phyloP scores from a whole-genome alignment of 2,797 vertebrate species.

The Enteromius treurensis region DNA sequence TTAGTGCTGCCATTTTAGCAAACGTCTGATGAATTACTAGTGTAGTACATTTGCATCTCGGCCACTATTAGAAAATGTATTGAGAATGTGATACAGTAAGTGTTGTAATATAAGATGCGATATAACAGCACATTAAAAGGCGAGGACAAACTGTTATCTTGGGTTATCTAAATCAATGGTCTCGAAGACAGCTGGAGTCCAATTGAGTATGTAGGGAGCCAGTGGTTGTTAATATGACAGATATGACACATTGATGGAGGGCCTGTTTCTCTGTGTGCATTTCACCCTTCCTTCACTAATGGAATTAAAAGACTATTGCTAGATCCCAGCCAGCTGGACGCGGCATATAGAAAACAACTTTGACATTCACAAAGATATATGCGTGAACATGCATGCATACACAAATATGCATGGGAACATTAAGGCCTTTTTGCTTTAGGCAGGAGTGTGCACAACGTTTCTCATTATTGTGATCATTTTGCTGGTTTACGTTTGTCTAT shows the following conservation, averaged over 20 bases:
- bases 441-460: background rate
- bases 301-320: slow-evolving; percentile 52
- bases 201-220: slow-evolving; percentile 5
- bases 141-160: background rate
- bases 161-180: slow-evolving; percentile 27
- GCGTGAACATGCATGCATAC: slow-evolving; percentile 16
- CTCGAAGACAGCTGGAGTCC: slow-evolving; percentile 6
- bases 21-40: background rate
- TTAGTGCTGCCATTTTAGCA: slow-evolving; percentile 30
- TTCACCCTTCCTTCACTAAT: slow-evolving; percentile 48
- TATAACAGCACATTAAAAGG: background rate
- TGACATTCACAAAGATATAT: slow-evolving; percentile 22
- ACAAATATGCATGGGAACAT: background rate
- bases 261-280: slow-evolving; percentile 23
- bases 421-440: slow-evolving; percentile 1
- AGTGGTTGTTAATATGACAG: slow-evolving; percentile 40
- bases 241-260: slow-evolving; percentile 45
- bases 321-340: slow-evolving; percentile 32
- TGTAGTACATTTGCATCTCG: slow-evolving; percentile 8
- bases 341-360: slow-evolving; percentile 33
- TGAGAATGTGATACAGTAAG: background rate
- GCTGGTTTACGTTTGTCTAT: background rate
- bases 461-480: slow-evolving; percentile 2
- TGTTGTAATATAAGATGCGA: background rate
- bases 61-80: background rate